These are phyloP conservation scores for Melospiza melodia DNA, from an alignment of 2,113 vertebrate genomes.

Conservation along the genomic window DNA sequence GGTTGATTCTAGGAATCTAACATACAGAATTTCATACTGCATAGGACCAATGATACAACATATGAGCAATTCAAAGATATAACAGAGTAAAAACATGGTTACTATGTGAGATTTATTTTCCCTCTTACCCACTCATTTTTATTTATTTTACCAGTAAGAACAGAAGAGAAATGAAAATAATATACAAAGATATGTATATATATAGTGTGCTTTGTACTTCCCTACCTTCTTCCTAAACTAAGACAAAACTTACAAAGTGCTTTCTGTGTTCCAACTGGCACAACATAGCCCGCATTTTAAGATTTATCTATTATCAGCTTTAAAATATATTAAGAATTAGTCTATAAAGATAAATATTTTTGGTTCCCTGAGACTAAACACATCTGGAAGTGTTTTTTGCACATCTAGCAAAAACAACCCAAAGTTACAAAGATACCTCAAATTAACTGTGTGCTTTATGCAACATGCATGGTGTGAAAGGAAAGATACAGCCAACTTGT, in stretches of 20 bases:
- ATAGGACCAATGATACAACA: background rate
- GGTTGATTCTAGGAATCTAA: background rate
- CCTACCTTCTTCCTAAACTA: background rate
- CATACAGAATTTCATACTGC: background rate
- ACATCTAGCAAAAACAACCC: background rate
- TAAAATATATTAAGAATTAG: constrained; percentile 10
- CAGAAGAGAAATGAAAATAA: constrained; percentile 21
- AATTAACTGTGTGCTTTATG: background rate
- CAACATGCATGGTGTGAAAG: background rate
- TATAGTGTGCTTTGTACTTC: background rate
- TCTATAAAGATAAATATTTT: constrained; percentile 14
- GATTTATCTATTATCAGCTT: constrained; percentile 19
- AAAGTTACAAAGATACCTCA: background rate
- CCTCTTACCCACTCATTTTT: background rate
- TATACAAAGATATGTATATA: background rate
- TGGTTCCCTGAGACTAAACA: background rate
- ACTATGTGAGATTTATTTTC: background rate
- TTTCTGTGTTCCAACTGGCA: background rate
- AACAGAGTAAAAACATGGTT: background rate
- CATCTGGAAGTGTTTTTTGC: constrained; percentile 35
- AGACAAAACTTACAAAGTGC: background rate
- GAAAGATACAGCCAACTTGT: background rate
- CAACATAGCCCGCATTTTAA: background rate
- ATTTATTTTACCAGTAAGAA: background rate
- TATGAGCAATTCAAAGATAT: background rate